Percentiles rank a stretch among this genome's conserved stretches.
Conservation (phyloP, 2,113 vertebrate species). For the Atherinomorus stipes region DNA sequence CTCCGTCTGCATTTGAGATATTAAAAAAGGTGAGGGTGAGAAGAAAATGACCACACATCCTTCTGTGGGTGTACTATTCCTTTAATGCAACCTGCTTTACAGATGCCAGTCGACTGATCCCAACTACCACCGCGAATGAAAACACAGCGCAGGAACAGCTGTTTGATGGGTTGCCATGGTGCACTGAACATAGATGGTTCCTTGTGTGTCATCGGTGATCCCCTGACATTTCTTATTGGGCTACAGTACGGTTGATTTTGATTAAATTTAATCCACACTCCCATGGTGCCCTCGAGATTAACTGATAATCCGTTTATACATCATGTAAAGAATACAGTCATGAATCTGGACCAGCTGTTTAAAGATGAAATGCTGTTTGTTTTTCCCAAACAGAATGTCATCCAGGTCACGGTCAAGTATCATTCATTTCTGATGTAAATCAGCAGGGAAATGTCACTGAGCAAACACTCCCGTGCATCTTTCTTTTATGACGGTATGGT, state of each 20-base stretch:
- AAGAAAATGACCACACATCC: no score
- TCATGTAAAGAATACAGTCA: background rate
- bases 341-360: background rate
- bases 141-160: background rate
- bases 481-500: no score
- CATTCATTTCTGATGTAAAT: no score
- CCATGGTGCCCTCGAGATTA: background rate
- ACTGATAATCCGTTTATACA: conserved; percentile 1
- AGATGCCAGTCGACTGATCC: background rate
- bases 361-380: background rate
- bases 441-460: no score
- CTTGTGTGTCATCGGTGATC: background rate
- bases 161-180: background rate
- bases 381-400: background rate
- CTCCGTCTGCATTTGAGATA: no score
- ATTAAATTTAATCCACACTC: background rate
- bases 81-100: background rate
- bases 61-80: no score
- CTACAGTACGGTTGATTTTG: background rate
- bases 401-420: no score
- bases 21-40: no score
- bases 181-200: background rate
- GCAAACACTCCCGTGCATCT: no score
- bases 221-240: background rate
- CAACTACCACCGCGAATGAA: background rate